Percentiles rank a stretch among this genome's conserved stretches.
phyloP scores from a whole-genome alignment of 1,140 invertebrate species.

The Pachypsylla venusta region DNA sequence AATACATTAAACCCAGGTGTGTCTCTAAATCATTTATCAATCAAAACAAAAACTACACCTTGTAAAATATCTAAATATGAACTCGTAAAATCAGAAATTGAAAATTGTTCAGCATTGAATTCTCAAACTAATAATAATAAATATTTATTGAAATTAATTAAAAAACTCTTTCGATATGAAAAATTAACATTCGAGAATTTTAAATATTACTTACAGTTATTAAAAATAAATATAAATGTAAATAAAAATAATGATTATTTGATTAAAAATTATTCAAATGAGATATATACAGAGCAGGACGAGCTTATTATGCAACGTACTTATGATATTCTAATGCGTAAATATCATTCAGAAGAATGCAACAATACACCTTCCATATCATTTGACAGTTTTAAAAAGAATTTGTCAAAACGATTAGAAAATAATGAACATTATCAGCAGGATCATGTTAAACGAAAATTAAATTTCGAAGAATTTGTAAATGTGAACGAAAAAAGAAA shows the following conservation, averaged over 20 bases:
- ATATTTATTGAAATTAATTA: not conserved
- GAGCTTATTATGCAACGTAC: not conserved
- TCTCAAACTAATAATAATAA: too few relatives aligned
- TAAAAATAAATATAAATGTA: constrained; percentile 3
- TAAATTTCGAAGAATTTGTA: too few relatives aligned
- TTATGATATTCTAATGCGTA: not conserved
- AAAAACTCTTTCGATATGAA: not conserved
- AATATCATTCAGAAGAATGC: not conserved
- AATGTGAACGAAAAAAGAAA: too few relatives aligned
- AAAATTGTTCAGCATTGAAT: not conserved
- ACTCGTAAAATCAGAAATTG: not conserved
- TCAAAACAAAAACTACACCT: too few relatives aligned
- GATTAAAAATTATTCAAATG: not conserved
- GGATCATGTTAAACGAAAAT: too few relatives aligned
- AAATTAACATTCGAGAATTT: not conserved
- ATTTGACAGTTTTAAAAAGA: constrained; percentile 4
- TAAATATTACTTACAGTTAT: not conserved
- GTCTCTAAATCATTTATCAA: too few relatives aligned
- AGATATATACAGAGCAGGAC: not conserved
- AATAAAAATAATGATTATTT: not conserved
- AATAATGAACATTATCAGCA: not conserved
- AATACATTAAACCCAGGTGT: too few relatives aligned
- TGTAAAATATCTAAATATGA: not conserved
- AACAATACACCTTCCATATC: not conserved
- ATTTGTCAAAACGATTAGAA: not conserved